phyloP scores from a whole-genome alignment of 2,888 invertebrate species.

The Prenolepis imparis region DNA sequence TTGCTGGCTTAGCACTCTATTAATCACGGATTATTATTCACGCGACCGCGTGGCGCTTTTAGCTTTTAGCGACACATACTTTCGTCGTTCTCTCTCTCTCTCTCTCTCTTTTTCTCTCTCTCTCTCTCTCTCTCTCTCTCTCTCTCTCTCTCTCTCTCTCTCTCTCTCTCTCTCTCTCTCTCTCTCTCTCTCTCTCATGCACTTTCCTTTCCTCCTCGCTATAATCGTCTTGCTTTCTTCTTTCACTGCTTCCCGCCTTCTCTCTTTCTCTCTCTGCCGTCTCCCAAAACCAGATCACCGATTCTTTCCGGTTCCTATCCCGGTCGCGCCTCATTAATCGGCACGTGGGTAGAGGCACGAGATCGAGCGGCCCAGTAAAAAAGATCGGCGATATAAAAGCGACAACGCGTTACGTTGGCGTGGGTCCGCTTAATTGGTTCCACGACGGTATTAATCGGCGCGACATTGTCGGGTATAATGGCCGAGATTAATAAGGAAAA shows the following conservation, averaged over 20 bases:
- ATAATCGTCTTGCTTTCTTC: not conserved
- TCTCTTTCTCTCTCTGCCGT: slow-evolving; percentile 26
- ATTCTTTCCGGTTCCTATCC: slow-evolving; percentile 70
- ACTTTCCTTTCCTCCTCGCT: slow-evolving; percentile 12
- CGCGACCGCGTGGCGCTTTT: slow-evolving; percentile 76
- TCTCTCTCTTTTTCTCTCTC: slow-evolving; percentile 58
- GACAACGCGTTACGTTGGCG: slow-evolving; percentile 39
- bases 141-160: no score
- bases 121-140: slow-evolving; percentile 35
- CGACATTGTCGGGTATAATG: slow-evolving; percentile 50
- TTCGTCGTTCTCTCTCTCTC: slow-evolving; percentile 71
- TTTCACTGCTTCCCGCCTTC: not conserved
- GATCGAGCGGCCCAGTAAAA: slow-evolving; percentile 58
- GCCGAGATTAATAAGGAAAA: slow-evolving; percentile 46
- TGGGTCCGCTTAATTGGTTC: slow-evolving; percentile 68
- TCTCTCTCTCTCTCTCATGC: not conserved
- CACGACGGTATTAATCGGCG: slow-evolving; percentile 56
- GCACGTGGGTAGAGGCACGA: slow-evolving; percentile 65
- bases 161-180: not conserved
- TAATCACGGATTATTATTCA: slow-evolving; percentile 84
- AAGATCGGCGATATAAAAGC: slow-evolving; percentile 49
- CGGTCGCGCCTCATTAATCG: slow-evolving; percentile 72
- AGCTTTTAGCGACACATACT: slow-evolving; percentile 64
- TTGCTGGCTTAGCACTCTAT: slow-evolving; percentile 83
- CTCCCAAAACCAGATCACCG: slow-evolving; percentile 33